Evolutionary conservation across 2,797 vertebrate genomes (phyloP).

Genomic region (Gastrophryne carolinensis): DNA sequence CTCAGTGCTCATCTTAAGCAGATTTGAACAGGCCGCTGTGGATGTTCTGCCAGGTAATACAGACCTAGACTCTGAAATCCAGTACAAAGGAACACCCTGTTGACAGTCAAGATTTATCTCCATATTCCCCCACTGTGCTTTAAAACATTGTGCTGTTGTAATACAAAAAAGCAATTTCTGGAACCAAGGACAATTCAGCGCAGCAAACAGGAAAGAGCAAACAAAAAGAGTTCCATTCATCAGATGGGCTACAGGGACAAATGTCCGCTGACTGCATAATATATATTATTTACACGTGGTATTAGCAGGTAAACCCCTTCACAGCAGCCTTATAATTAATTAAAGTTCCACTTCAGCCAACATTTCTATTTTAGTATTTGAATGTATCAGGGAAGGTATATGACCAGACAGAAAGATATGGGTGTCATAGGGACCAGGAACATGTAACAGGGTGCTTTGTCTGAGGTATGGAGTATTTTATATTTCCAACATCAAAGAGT

Average conservation of each 20-base stretch:
- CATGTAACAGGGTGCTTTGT: too few species aligned
- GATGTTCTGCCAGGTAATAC: constrained; percentile 48
- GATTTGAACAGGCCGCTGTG: constrained; percentile 55
- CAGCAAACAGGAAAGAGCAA: constrained; percentile 68
- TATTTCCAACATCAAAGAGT: too few species aligned
- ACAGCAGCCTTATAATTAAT: too few species aligned
- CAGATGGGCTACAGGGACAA: constrained; percentile 32
- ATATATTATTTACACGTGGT: constrained; percentile 8
- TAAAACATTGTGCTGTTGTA: constrained; percentile 74
- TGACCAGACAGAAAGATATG: too few species aligned
- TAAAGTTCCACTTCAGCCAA: too few species aligned
- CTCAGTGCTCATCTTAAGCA: constrained; percentile 55
- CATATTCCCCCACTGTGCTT: constrained; percentile 65
- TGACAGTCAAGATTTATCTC: constrained; percentile 78
- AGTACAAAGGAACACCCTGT: constrained; percentile 63
- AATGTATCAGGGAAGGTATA: too few species aligned
- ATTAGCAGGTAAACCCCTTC: too few species aligned
- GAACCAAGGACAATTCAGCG: constrained; percentile 78
- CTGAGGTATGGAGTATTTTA: too few species aligned
- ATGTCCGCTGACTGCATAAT: constrained; percentile 5
- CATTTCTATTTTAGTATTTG: too few species aligned
- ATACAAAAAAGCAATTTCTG: constrained; percentile 68
- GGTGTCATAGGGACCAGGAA: too few species aligned
- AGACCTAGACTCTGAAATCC: constrained; percentile 57
- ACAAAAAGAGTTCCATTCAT: constrained; percentile 27